Conservation (phyloP, 2,797 vertebrate species). For the Macropodus opercularis region DNA sequence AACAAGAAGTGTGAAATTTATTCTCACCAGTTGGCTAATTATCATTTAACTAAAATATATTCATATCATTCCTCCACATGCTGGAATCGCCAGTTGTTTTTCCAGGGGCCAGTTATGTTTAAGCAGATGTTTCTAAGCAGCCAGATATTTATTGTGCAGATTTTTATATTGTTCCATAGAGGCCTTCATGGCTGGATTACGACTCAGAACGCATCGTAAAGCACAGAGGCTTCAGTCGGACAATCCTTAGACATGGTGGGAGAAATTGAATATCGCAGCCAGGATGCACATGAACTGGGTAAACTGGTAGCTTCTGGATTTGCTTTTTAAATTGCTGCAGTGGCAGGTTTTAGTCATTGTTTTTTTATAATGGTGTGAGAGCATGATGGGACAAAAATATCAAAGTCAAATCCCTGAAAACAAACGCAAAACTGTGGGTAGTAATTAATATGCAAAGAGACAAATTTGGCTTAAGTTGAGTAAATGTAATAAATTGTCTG, state of each 20-base stretch:
- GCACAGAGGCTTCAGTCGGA: conserved; percentile 54
- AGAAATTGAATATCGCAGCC: conserved; percentile 67
- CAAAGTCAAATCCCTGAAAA: neutral
- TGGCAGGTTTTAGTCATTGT: conserved; percentile 15
- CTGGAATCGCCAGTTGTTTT: neutral
- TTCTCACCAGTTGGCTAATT: conserved; percentile 1
- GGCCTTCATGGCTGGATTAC: conserved; percentile 61
- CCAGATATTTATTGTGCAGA: conserved; percentile 64
- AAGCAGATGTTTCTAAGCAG: conserved; percentile 66
- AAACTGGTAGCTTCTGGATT: conserved; percentile 62
- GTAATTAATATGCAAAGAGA: too few relatives aligned
- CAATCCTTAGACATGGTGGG: conserved; percentile 48
- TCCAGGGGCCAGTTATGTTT: conserved; percentile 29
- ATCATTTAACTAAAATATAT: conserved; percentile 25
- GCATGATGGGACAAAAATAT: conserved; percentile 6
- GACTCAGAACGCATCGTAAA: conserved; percentile 65
- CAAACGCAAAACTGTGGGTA: too few relatives aligned
- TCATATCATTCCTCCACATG: neutral
- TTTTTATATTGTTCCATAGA: conserved; percentile 70
- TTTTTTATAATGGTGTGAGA: neutral
- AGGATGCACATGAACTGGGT: conserved; percentile 44
- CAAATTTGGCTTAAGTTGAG: conserved; percentile 33
- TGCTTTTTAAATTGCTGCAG: conserved; percentile 32
- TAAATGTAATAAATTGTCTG: neutral
- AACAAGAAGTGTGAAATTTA: conserved; percentile 12